Base-by-base conservation (phyloP, 2,113 vertebrate species). In the Chascanopsetta lugubris region DNA sequence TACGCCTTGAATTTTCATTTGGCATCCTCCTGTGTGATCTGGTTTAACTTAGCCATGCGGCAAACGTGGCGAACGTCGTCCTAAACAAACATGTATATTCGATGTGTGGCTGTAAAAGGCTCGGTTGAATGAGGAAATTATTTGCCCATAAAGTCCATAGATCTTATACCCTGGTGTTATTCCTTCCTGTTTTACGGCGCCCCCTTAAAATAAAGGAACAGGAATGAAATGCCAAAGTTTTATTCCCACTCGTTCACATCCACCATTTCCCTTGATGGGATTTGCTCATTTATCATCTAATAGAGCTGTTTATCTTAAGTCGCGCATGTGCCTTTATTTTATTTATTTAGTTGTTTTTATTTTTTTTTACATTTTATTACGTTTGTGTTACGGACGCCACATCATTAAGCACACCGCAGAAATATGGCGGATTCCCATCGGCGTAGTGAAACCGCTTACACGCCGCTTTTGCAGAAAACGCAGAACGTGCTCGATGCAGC, bases 401-500 rank as follows among this genome's bases (percentile, higher is more conserved):
- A 77, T 85, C 65, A 86, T 88, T 85, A 83, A 76, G 53, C 54
- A 43, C 26, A 67, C 71, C 71, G 1, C 76, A 65, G 70, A 80
- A n/a, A n/a, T 78, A 82, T 61, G 69, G 61, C 72, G 64, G 25
- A 84, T 84, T 85, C 80, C n/a, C 72, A 81, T 78, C 76, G 64
- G 67, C 47, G 25, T 40, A n/a, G 61, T 75, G 79, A 65, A 84
- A 76, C 54, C 69, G 47, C 76, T 75, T 65, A 75, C 61, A 45
- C 70, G 38, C 8, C 25, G 62, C 55, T 22, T 58, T 51, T 53
- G 45, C 40, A 45, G 29, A 63, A 63, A 61, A 51, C 17, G 46
- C 73, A 79, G 84, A 82, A 85, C 86, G 72, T 90, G 81, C 67
- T 78, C 72, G 82, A 77, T 85, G 82, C 76, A 83, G 82, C 83